Percentiles rank a stretch among this genome's conserved stretches.
Evolutionary conservation across 2,797 vertebrate genomes (phyloP).

Genomic region (Lerista edwardsae): DNA sequence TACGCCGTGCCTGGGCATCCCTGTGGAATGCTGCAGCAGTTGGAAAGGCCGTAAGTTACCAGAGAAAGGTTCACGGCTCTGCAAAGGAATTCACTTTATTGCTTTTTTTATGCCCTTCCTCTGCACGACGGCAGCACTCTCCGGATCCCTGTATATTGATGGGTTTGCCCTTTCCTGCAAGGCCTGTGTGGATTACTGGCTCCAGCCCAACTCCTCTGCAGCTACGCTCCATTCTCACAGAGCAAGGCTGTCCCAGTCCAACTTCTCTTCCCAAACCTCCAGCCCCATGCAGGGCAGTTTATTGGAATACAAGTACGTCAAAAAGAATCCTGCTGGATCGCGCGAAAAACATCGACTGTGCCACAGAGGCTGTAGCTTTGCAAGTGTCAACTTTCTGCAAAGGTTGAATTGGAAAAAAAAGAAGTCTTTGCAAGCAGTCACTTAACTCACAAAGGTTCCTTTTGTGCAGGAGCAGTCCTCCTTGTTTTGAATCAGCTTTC

Average conservation of each 20-base stretch:
- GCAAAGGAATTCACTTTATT: neutral
- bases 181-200: neutral
- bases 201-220: neutral
- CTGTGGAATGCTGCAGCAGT: neutral
- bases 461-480: no score
- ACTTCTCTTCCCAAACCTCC: neutral
- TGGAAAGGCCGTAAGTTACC: neutral
- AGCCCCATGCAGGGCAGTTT: neutral
- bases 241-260: neutral
- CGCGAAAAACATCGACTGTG: no score
- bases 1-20: neutral
- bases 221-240: neutral
- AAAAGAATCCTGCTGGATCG: no score
- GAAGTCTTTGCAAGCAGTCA: no score
- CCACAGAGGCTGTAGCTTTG: no score
- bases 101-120: slow-evolving; percentile 9
- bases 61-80: slow-evolving; percentile 12
- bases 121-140: neutral
- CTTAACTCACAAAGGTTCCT: no score
- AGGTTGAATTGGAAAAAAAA: no score
- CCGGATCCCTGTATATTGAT: slow-evolving; percentile 15
- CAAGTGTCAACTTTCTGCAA: no score
- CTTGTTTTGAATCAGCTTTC: no score
- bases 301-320: no score
- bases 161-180: slow-evolving; percentile 18